phyloP scores from a whole-genome alignment of 2,797 vertebrate genomes.

The Menidia menidia region DNA sequence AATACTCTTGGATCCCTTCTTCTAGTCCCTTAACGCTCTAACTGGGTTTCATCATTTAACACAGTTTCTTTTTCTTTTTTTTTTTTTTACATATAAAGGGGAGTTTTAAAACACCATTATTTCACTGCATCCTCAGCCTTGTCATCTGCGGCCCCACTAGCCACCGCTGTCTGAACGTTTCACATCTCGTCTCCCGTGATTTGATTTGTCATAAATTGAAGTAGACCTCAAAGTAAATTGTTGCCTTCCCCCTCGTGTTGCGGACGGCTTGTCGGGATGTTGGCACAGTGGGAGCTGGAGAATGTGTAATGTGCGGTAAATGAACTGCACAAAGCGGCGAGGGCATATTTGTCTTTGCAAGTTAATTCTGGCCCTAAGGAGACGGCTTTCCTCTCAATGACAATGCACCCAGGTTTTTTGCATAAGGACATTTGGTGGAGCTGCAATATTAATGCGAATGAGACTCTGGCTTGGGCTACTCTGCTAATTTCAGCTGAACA shows the following conservation, averaged over 20 bases:
- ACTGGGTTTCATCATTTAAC: conserved; percentile 74
- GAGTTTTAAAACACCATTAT: conserved; percentile 70
- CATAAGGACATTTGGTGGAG: conserved; percentile 39
- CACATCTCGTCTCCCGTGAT: conserved; percentile 58
- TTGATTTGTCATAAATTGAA: conserved; percentile 62
- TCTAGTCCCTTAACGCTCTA: conserved; percentile 68
- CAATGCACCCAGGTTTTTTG: conserved; percentile 57
- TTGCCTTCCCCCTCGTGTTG: conserved; percentile 36
- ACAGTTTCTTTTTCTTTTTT: conserved; percentile 65
- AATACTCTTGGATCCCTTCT: conserved; percentile 61
- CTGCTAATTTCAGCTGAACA: conserved; percentile 15
- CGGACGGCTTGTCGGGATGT: conserved; percentile 48
- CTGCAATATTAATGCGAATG: conserved; percentile 38
- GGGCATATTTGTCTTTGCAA: conserved; percentile 62
- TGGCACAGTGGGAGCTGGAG: conserved; percentile 36
- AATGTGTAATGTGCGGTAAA: conserved; percentile 60
- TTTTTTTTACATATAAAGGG: conserved; percentile 56
- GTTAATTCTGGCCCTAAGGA: conserved; percentile 64
- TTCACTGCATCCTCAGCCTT: conserved; percentile 64
- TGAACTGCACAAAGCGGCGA: conserved; percentile 45
- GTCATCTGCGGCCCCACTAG: conserved; percentile 68
- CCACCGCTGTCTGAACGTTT: conserved; percentile 68
- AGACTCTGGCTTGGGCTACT: conserved; percentile 30
- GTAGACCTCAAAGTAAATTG: conserved; percentile 61
- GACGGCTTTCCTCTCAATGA: conserved; percentile 64